These are phyloP conservation scores for Pelvicachromis taeniatus DNA, from an alignment of 2,113 vertebrate genomes.

Conservation along the genomic window DNA sequence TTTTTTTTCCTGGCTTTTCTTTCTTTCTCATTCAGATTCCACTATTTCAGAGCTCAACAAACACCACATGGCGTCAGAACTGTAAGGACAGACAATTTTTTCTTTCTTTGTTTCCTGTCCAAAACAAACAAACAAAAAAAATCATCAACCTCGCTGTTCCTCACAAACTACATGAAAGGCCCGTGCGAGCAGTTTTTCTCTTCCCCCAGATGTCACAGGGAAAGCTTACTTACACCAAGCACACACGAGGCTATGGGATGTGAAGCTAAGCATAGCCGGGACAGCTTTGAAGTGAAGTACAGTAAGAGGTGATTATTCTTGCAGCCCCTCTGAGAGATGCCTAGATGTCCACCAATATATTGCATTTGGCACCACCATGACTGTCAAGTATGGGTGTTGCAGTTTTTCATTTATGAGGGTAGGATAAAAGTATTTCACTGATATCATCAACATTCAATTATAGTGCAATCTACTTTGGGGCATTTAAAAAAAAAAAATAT, in stretches of 20 bases:
- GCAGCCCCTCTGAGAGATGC: slow-evolving; percentile 33
- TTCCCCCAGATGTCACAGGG: not conserved
- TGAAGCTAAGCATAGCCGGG: slow-evolving; percentile 23
- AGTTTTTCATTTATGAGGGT: not conserved
- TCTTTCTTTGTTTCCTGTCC: slow-evolving; percentile 30
- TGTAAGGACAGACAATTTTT: slow-evolving; percentile 65
- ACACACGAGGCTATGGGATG: slow-evolving; percentile 29
- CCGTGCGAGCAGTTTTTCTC: slow-evolving; percentile 27
- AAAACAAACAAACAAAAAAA: slow-evolving; percentile 8
- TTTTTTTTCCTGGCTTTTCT: slow-evolving; percentile 48
- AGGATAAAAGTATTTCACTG: not conserved
- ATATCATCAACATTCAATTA: not conserved
- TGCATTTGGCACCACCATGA: slow-evolving; percentile 23
- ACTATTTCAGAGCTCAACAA: slow-evolving; percentile 53
- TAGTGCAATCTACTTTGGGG: not conserved
- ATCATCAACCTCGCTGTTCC: slow-evolving; percentile 34
- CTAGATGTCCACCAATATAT: slow-evolving; percentile 37
- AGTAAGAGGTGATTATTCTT: slow-evolving; percentile 47
- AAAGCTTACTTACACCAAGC: slow-evolving; percentile 7
- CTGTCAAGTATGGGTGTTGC: slow-evolving; percentile 7
- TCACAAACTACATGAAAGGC: slow-evolving; percentile 40
- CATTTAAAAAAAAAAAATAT: no score
- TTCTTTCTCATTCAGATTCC: slow-evolving; percentile 57
- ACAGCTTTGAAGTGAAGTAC: slow-evolving; percentile 54
- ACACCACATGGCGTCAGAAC: slow-evolving; percentile 53